Percentiles rank a stretch among this genome's conserved stretches.
Conservation (phyloP, 2,888 invertebrate genomes). For the Metalampra italica region DNA sequence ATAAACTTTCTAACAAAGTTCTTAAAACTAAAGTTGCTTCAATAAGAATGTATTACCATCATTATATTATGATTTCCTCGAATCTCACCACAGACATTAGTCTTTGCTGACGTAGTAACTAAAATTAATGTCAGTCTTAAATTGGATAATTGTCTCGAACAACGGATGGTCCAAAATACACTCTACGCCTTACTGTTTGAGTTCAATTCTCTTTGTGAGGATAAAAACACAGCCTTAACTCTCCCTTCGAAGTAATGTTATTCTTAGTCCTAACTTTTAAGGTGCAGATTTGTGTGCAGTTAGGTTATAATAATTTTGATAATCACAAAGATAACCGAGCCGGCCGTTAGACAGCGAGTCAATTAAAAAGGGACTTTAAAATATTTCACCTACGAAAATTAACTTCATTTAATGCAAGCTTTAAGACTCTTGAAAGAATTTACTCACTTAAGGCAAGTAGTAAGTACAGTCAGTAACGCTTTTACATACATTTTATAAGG, state of each 20-base stretch:
- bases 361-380: slow-evolving; percentile 29
- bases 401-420: slow-evolving; percentile 19
- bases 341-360: slow-evolving; percentile 25
- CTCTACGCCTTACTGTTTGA: background rate
- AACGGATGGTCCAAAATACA: background rate
- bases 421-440: background rate
- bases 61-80: slow-evolving; percentile 12
- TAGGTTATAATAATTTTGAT: slow-evolving; percentile 20
- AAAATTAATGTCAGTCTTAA: slow-evolving; percentile 19
- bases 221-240: background rate
- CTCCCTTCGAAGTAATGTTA: background rate
- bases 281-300: slow-evolving; percentile 4
- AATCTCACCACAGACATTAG: slow-evolving; percentile 20
- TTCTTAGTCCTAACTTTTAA: slow-evolving; percentile 2
- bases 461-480: too few species aligned
- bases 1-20: too few species aligned
- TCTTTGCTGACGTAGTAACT: slow-evolving; percentile 19
- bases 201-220: slow-evolving; percentile 1
- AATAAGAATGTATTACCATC: background rate
- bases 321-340: slow-evolving; percentile 26
- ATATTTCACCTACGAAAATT: slow-evolving; percentile 29
- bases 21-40: too few species aligned
- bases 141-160: slow-evolving; percentile 18
- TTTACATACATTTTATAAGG: too few species aligned
- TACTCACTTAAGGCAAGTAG: too few species aligned